Conservation (phyloP, 2,113 vertebrate species). For the Dicerorhinus sumatrensis region DNA sequence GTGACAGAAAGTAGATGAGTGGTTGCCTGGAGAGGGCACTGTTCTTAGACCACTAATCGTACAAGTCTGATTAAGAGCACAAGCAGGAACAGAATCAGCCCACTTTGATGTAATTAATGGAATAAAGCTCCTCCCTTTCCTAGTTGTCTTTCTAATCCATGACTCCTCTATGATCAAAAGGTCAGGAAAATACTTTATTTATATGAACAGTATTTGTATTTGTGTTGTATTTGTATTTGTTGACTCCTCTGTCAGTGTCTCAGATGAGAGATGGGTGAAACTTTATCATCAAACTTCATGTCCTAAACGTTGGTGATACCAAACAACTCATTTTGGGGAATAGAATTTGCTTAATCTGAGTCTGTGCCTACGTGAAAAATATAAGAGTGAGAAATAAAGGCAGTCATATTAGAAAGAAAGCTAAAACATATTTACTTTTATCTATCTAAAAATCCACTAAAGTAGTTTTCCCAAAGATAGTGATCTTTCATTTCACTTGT, state of each 20-base stretch:
- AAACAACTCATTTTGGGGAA: not conserved
- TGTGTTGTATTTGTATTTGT: not conserved
- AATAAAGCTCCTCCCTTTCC: not conserved
- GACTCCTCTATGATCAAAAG: not conserved
- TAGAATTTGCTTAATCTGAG: not conserved
- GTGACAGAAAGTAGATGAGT: not conserved
- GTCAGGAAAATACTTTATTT: conserved; percentile 6
- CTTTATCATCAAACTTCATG: not conserved
- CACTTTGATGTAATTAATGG: not conserved
- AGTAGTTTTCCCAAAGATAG: not conserved
- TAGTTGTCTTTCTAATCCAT: not conserved
- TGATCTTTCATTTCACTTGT: not conserved
- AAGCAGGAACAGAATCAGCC: not conserved
- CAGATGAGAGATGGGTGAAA: not conserved
- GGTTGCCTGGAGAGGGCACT: not conserved
- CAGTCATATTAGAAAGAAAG: not conserved
- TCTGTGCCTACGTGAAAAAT: not conserved
- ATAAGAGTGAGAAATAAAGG: not conserved
- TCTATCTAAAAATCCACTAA: not conserved
- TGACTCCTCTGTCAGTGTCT: not conserved
- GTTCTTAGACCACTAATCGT: not conserved
- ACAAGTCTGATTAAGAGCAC: not conserved
- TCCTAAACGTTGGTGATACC: not conserved
- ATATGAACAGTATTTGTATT: not conserved
- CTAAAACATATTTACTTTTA: not conserved